Conservation (phyloP, 2,797 vertebrate genomes). For the Lithobates sylvaticus region DNA sequence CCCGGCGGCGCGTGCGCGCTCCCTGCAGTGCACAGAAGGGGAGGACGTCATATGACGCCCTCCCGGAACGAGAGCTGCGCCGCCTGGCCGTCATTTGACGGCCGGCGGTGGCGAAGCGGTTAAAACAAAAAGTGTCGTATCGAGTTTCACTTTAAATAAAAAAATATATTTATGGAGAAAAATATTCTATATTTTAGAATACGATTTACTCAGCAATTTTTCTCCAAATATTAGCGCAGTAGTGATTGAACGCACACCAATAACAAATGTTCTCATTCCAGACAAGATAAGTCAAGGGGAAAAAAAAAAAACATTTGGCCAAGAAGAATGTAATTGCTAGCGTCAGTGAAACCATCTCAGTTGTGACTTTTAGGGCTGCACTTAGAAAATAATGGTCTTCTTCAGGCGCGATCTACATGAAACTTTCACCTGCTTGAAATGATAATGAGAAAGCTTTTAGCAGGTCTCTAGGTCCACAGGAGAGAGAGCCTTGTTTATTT, state of each 20-base stretch:
- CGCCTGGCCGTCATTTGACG: too few relatives aligned
- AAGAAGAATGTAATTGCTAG: conserved; percentile 9
- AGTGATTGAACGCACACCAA: background rate
- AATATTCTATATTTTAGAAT: too few relatives aligned
- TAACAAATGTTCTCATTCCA: conserved; percentile 10
- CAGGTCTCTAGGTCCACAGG: background rate
- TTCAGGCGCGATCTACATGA: background rate
- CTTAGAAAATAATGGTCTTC: conserved; percentile 29
- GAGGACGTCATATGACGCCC: too few relatives aligned
- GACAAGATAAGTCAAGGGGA: background rate
- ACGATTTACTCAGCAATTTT: background rate
- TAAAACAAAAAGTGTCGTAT: too few relatives aligned
- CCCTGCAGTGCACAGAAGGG: too few relatives aligned
- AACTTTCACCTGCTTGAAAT: background rate
- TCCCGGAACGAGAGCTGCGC: too few relatives aligned
- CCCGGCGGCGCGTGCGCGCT: too few relatives aligned
- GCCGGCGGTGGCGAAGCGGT: too few relatives aligned
- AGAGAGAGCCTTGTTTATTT: background rate
- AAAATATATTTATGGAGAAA: too few relatives aligned
- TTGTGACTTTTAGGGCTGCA: conserved; percentile 24
- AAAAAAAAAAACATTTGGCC: background rate
- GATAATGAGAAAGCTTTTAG: conserved; percentile 33
- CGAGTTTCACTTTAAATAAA: too few relatives aligned
- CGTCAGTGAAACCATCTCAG: conserved; percentile 7
- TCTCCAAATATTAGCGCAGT: background rate